Evolutionary conservation across 2,888 invertebrate genomes (phyloP), one percentile per base, ranked within the genome.

Genomic region (Thereva nobilitata): DNA sequence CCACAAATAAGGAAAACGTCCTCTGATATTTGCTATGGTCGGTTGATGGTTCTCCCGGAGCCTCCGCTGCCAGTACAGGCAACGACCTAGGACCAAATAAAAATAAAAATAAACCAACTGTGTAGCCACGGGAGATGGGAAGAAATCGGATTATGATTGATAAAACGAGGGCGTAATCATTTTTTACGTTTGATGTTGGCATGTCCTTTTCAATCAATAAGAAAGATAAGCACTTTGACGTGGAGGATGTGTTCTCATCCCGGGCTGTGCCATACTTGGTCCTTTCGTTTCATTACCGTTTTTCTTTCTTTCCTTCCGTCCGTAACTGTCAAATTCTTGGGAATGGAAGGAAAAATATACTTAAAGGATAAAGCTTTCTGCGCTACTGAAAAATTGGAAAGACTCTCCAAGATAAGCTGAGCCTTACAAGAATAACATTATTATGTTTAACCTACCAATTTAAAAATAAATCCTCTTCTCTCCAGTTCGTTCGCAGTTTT

Each of bases 121-220:
- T 45, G 57, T 35, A 57, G 42, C 45, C 57, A 57, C 34, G 37
- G 52, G 9, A 52, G 7, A 7, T 57, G 42, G 23, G 42, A 41
- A 9, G 49, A 12, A 49, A 49, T 49, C 49, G 49, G 49, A 49
- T 49, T 49, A 49, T 49, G 49, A 49, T 49, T 49, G 49, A 49
- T 49, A 49, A 49, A 49, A 49, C 49, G 12, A 49, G 49, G 49
- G 12, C 12, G 5, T 49, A 49, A 49, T 49, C 41, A 45, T 41
- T 42, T 23, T 57, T 12, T 12, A 37, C 42, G 44, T 45, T 44
- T 45, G 57, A 57, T 57, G 34, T 44, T 23, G 45, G 57, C 12
- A 38, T 38, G 37, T 53, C 53, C 53, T 53, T 10, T 7, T 53
- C 53, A 53, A 53, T 53, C 53, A 53, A 5, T 4, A 38, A 53